Evolutionary conservation across 2,113 vertebrate species (phyloP).

Genomic region (Leptocoma aspasia): DNA sequence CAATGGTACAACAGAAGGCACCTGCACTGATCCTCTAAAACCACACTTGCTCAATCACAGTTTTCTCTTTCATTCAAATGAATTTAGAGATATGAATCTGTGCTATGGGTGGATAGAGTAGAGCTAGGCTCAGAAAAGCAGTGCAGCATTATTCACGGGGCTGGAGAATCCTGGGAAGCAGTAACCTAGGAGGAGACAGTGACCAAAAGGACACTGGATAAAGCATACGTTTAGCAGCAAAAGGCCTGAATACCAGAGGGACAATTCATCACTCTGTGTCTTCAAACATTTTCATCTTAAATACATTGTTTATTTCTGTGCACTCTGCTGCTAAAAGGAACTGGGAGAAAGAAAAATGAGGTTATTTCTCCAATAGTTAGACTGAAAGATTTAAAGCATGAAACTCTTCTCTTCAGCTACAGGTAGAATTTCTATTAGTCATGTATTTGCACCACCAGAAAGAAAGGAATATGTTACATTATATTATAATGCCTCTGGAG

Average conservation of each 20-base stretch:
- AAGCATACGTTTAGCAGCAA: not conserved
- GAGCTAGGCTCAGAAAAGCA: not conserved
- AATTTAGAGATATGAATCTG: not conserved
- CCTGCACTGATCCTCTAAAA: not conserved
- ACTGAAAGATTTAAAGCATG: not conserved
- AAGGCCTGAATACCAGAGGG: not conserved
- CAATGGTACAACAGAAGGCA: not conserved
- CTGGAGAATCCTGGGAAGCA: not conserved
- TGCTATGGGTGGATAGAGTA: not conserved
- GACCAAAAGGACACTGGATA: not conserved
- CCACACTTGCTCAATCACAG: not conserved
- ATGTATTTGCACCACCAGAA: not conserved
- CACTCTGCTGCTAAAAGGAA: not conserved
- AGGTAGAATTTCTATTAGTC: not conserved
- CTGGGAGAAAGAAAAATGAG: not conserved
- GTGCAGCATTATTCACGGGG: not conserved
- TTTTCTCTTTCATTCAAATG: not conserved
- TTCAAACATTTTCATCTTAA: not conserved
- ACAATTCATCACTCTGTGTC: not conserved
- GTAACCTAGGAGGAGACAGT: not conserved
- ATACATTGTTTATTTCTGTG: not conserved
- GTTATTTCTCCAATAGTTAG: not conserved
- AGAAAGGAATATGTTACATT: not conserved
- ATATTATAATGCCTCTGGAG: not conserved
- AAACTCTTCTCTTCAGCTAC: not conserved